Base-by-base conservation (phyloP, 2,113 vertebrate genomes). In the Canis aureus region DNA sequence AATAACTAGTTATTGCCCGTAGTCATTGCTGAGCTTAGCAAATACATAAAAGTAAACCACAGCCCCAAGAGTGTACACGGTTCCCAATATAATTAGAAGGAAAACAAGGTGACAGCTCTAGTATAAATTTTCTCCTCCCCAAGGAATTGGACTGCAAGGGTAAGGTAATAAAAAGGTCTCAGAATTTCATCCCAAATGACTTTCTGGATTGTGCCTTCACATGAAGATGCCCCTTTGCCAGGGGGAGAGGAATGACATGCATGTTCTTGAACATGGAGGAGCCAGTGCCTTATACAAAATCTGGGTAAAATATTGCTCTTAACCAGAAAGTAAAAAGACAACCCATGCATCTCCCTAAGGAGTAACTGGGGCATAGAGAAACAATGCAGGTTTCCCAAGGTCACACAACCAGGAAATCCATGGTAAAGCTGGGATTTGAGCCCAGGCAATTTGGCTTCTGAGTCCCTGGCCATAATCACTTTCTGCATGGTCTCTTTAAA, bases 1-100 rank as follows among this genome's bases (percentile, higher is more conserved):
- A 96, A 66, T 97, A 93, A 97, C 88, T 74, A 89, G 59, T 59
- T 91, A 66, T 95, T 96, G 67, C 66, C 83, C 53, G 97, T 98
- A 92, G 82, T 97, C 91, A 94, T 49, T 97, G 98, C 97, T 98
- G 93, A 96, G 55, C 87, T 98, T 96, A 98, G 96, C 96, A 95
- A 82, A 92, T 35, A 25, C 15, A 17, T 60, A 85, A 94, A 87
- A 95, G 76, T 81, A 92, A 95, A 32, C 74, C 17, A 32, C 83
- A 81, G 81, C 60, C 89, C 80, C 74, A 78, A 15, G 89, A 88
- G 92, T n/a, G 49, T 49, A 51, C 22, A 20, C 59, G 81, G 27
- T 83, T 74, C 92, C 80, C 13, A 38, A 74, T 73, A 87, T 96
- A 78, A 95, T 92, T 93, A 80, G 67, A 81, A 94, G 79, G 59